phyloP scores from a whole-genome alignment of 2,888 invertebrate species.

The Amphipoea lucens region DNA sequence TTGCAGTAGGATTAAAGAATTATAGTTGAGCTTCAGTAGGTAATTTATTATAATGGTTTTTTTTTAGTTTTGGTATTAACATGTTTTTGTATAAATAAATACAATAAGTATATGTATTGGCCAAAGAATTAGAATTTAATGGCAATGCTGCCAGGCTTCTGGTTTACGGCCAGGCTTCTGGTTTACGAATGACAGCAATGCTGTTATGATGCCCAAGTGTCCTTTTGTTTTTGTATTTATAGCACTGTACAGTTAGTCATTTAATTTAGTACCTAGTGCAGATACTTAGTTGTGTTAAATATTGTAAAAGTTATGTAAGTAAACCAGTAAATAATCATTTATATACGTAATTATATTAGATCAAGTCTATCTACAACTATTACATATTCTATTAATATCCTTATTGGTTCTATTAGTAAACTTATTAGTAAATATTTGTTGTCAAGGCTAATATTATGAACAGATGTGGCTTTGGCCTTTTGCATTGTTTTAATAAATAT shows the following conservation, averaged over 20 bases:
- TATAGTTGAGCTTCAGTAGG: too few relatives aligned
- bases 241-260: too few relatives aligned
- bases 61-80: too few relatives aligned
- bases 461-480: background rate
- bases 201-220: too few relatives aligned
- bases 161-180: background rate
- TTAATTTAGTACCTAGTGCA: too few relatives aligned
- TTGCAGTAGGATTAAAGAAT: background rate
- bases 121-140: background rate
- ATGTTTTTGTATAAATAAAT: background rate
- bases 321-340: too few relatives aligned
- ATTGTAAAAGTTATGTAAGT: too few relatives aligned
- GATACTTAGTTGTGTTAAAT: too few relatives aligned
- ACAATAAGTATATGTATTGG: background rate
- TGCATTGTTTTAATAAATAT: constrained; percentile 3
- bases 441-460: too few relatives aligned
- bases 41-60: too few relatives aligned
- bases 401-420: background rate
- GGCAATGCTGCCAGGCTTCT: background rate
- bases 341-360: too few relatives aligned
- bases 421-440: background rate
- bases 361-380: background rate
- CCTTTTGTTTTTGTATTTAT: too few relatives aligned
- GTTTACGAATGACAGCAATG: background rate
- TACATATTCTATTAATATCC: background rate